Percentiles rank a stretch among this genome's conserved stretches.
phyloP scores from a whole-genome alignment of 2,113 vertebrate genomes.

The Aldabrachelys gigantea region DNA sequence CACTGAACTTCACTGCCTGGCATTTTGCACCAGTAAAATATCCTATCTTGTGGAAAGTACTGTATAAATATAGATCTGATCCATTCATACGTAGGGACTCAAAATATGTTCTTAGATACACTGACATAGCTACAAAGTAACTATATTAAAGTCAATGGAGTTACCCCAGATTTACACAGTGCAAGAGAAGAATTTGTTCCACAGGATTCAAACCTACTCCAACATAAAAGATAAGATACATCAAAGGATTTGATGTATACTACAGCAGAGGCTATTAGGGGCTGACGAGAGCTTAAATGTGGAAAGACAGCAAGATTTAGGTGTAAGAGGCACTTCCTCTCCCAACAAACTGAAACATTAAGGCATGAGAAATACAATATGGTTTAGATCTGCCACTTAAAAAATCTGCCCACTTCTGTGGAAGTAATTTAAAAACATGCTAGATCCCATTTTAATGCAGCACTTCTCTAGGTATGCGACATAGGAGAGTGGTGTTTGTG shows the following conservation, averaged over 20 bases:
- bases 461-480: rapidly evolving
- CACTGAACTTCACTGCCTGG: not conserved
- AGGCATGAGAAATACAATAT: not conserved
- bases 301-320: not conserved
- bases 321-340: not conserved
- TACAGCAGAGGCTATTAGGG: rapidly evolving
- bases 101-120: not conserved
- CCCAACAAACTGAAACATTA: not conserved
- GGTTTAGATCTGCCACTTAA: not conserved
- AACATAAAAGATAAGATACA: not conserved
- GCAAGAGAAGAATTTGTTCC: not conserved
- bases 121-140: not conserved
- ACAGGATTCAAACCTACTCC: not conserved
- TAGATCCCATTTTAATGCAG: not conserved
- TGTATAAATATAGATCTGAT: not conserved
- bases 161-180: not conserved
- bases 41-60: constrained; percentile 30
- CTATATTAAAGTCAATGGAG: not conserved
- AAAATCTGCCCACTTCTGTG: not conserved
- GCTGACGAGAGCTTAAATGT: not conserved
- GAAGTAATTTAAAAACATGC: rapidly evolving
- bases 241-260: rapidly evolving
- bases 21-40: not conserved
- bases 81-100: not conserved
- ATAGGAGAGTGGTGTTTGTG: not conserved